Base-by-base conservation (phyloP, 2,797 vertebrate genomes). In the Sus cebifrons region DNA sequence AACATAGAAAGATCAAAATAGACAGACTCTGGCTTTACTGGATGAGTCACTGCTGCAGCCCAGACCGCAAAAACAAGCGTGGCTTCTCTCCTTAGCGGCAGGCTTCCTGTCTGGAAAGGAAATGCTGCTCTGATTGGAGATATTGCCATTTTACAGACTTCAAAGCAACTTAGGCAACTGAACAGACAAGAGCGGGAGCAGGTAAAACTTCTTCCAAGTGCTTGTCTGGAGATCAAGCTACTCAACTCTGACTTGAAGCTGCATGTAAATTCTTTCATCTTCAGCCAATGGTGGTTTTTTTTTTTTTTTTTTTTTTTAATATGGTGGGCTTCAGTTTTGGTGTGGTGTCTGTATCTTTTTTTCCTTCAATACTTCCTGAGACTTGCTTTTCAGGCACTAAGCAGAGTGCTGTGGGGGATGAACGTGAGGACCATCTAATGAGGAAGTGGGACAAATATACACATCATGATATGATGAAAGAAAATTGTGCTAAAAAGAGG, bases 1-100 rank as follows among this genome's bases (percentile, higher is more conserved):
- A 97, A 96, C 11, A 97, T 90, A 49, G 94, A 96, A 91, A 97
- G 67, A 94, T 97, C 94, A 97, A 98, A 98, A 97, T 86, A 98
- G 95, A 60, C 83, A 97, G 87, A 12, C 81, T 96, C 97, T 98
- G 97, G 71, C 94, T 92, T 98, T 96, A 10, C 73, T 56, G 87
- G 67, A 89, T 96, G 95, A 96, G 94, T 98, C 98, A 98, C 44
- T 0, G 0, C 10, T 94, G 95, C 10, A 97, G 52, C 77, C 32
- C 94, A 78, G 96, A 96, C 94, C 71, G 2, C 96, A 97, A 86
- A 97, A 95, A 93, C 89, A 75, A 97, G 8, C 0, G 18, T 29
- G 75, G 91, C 92, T 87, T 89, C 90, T 96, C 93, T 81, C 13
- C 60, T 93, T 58, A 84, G 67, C 60, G 32, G 75, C 75, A 68